Conservation (phyloP, 1,140 invertebrate species). For the Aphis craccivora region DNA sequence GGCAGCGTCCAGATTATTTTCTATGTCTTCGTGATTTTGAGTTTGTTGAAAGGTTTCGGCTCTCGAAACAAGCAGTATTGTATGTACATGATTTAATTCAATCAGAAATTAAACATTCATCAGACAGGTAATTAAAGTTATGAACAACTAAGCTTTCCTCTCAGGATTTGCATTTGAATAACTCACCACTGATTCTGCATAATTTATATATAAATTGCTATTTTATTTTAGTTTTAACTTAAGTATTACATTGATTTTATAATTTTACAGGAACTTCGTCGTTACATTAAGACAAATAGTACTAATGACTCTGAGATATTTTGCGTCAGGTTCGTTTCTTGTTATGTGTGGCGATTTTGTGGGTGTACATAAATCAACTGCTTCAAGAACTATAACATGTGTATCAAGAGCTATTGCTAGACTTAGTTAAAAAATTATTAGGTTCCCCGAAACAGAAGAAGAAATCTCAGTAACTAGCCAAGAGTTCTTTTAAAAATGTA, state of each 20-base stretch:
- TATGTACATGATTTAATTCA: slow-evolving; percentile 6
- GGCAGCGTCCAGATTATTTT: not conserved
- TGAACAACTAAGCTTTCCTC: not conserved
- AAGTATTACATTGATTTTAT: slow-evolving; percentile 19
- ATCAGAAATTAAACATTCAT: not conserved
- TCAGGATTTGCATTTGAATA: not conserved
- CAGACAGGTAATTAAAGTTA: not conserved
- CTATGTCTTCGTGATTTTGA: not conserved
- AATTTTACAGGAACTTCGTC: not conserved
- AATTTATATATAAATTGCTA: not conserved
- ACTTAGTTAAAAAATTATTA: slow-evolving; percentile 59
- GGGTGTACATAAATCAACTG: slow-evolving; percentile 42
- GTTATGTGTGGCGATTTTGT: slow-evolving; percentile 32
- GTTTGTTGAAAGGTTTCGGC: not conserved
- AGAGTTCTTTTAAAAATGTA: slow-evolving; percentile 62
- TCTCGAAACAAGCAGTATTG: not conserved
- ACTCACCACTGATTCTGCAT: not conserved
- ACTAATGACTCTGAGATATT: not conserved
- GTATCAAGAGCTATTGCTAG: slow-evolving; percentile 46
- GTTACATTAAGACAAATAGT: not conserved
- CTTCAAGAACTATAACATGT: slow-evolving; percentile 35
- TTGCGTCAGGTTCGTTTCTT: not conserved
- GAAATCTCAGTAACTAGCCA: slow-evolving; percentile 59
- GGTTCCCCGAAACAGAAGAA: slow-evolving; percentile 60
- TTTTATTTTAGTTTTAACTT: slow-evolving; percentile 4